These are phyloP conservation scores for Serrognathus titanus DNA, from an alignment of 2,888 invertebrate genomes.

Conservation along the genomic window DNA sequence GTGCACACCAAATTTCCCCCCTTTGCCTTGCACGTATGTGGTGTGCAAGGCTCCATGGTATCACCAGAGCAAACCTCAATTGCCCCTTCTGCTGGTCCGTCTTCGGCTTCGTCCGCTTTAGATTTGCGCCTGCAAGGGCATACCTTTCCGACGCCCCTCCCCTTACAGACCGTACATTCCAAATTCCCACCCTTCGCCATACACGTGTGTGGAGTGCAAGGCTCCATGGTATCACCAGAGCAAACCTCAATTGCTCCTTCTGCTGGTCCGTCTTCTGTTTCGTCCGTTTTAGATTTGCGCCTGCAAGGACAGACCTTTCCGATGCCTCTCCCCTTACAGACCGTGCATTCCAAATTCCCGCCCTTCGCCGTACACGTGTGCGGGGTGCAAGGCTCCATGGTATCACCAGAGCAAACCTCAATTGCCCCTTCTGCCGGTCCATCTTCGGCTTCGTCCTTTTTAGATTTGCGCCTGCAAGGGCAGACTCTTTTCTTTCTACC, in stretches of 20 bases:
- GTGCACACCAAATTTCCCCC: conserved; percentile 10
- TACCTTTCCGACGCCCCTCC: background rate
- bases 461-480: background rate
- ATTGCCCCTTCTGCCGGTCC: too few relatives aligned
- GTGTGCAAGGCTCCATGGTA: conserved; percentile 9
- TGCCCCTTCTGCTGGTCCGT: background rate
- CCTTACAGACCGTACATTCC: conserved; percentile 13
- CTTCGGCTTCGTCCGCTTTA: background rate
- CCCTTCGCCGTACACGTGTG: conserved; percentile 16
- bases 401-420: background rate
- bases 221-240: conserved; percentile 6
- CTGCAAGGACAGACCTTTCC: background rate
- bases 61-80: background rate
- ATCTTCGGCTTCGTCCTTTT: background rate
- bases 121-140: background rate
- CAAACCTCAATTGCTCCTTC: too few relatives aligned
- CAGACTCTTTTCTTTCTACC: conserved; percentile 7
- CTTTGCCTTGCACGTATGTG: conserved; percentile 8
- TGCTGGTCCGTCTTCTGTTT: background rate
- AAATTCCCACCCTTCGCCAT: conserved; percentile 14
- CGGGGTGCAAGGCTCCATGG: conserved; percentile 12
- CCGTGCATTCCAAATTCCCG: conserved; percentile 13
- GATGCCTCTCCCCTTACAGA: conserved; percentile 6
- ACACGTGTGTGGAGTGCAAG: conserved; percentile 17
- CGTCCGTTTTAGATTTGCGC: background rate